Evolutionary conservation across 2,113 vertebrate species (phyloP), one percentile per base, ranked within the genome.

Genomic region (Chaenogobius annularis): DNA sequence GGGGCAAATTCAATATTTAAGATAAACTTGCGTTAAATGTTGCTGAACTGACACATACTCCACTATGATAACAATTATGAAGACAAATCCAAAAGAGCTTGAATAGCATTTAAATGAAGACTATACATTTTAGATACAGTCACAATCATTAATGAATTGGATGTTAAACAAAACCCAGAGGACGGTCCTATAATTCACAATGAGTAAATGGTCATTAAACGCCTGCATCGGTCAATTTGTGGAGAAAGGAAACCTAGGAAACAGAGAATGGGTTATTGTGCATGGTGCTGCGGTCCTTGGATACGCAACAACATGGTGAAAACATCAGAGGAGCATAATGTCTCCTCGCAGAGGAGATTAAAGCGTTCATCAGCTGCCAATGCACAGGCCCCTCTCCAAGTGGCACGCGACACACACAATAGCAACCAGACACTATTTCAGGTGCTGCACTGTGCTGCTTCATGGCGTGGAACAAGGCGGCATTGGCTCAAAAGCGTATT

Each of bases 331-430:
- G 77, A 84, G 82, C 84, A 82, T 79, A 77, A 84, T 83, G 80
- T 84, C 23, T 37, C 71, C 75, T 66, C 72, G 75, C 80, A 80
- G 81, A 72, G 75, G 73, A 73, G 89, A 90, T 89, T 89, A 79
- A 82, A 85, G 87, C 85, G 68, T 56, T 80, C 81, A 79, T 77
- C 31, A 76, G 63, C 67, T 86, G 85, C 84, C 86, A 90, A 79
- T 79, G 77, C 67, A 71, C 80, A 80, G 75, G 73, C 82, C 78
- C 48, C 15, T 76, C 69, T 61, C 70, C 83, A 83, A 83, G 82
- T 75, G 76, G 80, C 76, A 74, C 20, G 19, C 65, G 37, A 66
- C 70, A 82, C 19, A 85, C 70, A 87, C 82, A 86, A 83, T 82
- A 74, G 77, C 77, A 75, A 7, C 10, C 70, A 73, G 54, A 85